Percentiles rank a stretch among this genome's conserved stretches.
These are phyloP conservation scores for Chrysodeixis includens DNA, from an alignment of 2,888 invertebrate species.

Conservation along the genomic window DNA sequence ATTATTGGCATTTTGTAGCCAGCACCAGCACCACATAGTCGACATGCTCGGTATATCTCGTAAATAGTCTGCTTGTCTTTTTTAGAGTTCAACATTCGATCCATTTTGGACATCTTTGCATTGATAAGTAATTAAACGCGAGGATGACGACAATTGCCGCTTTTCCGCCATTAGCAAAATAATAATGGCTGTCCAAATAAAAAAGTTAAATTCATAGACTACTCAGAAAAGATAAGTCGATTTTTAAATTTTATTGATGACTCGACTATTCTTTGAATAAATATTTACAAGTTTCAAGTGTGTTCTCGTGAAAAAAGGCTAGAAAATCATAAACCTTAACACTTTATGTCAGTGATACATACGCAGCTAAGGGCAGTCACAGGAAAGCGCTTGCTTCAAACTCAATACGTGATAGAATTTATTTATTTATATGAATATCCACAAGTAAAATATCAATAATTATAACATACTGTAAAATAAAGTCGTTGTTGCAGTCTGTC, in stretches of 20 bases:
- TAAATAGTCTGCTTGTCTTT: slow-evolving; percentile 79
- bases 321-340: no score
- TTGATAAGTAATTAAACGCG: slow-evolving; percentile 26
- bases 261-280: background rate
- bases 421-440: no score
- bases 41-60: slow-evolving; percentile 84
- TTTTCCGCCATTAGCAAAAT: slow-evolving; percentile 61
- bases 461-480: no score
- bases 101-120: slow-evolving; percentile 67
- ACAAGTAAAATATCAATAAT: no score
- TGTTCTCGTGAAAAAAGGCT: no score
- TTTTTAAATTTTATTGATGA: background rate
- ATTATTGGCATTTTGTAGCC: slow-evolving; percentile 88
- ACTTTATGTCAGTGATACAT: no score
- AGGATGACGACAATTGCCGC: slow-evolving; percentile 59
- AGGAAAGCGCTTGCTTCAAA: no score
- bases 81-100: slow-evolving; percentile 64
- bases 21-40: slow-evolving; percentile 84
- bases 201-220: slow-evolving; percentile 1
- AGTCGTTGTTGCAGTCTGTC: no score
- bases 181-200: slow-evolving; percentile 28
- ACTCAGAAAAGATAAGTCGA: background rate
- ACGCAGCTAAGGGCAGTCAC: no score
- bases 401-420: no score
- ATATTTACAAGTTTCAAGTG: no score